Base-by-base conservation (phyloP, 2,888 invertebrate species). In the Cheilosia scutellata region DNA sequence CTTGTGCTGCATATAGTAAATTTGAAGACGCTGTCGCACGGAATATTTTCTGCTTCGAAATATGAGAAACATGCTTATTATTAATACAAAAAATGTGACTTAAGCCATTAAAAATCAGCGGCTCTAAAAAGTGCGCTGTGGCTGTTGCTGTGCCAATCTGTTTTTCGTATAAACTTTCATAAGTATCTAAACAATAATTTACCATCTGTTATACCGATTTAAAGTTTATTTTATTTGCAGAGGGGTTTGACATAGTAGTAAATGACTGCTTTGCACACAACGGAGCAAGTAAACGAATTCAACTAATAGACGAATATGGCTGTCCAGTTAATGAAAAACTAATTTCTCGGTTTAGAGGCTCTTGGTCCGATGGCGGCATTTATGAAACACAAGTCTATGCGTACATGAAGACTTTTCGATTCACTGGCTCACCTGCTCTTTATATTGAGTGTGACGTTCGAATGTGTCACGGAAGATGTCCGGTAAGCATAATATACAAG, bases 231-330 rank as follows among this genome's bases (percentile, higher is more conserved):
- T 27, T 55, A 31, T 42, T 37, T 65, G 0, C 93, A 98, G 97
- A 98, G 92, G 98, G 98, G 65, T 98, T 98, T 90, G 98, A 98
- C 91, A 97, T 98, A 89, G 97, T 98, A 40, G 98, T 98, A 29
- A 98, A 97, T 91, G 98, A 98, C 92, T 98, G 98, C 91, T 97
- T 95, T 91, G 98, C 98, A 0, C 98, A 98, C 92, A 98, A 98
- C 92, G 98, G 98, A 55, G 98, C 97, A 9, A 96, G 96, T 72
- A 98, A 98, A 91, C 95, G 96, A 89, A 97, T 98, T 89, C 97
- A 97, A 90, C 94, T 98, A 51, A 98, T 98, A 88, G 98, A 98
- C 91, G 97, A 97, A 93, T 96, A 95, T 91, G 98, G 98, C 9
- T 98, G 98, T 90, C 98, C 98, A 0, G 97, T 98, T 20, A 98